Evolutionary conservation across 2,113 vertebrate genomes (phyloP).

Genomic region (Dunckerocampus dactyliophorus): DNA sequence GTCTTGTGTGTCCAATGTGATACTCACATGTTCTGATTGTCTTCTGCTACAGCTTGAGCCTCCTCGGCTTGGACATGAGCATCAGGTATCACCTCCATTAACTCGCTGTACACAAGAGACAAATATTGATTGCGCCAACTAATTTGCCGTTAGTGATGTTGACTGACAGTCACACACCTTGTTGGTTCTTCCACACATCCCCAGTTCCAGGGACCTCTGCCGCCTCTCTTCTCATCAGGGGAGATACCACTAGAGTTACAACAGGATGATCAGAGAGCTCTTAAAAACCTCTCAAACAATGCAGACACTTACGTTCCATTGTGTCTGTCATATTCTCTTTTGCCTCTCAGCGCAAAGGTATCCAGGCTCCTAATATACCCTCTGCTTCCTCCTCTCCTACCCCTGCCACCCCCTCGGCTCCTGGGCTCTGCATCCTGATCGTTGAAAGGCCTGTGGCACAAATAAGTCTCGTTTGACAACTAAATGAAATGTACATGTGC

Average conservation of each 20-base stretch:
- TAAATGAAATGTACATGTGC: background rate
- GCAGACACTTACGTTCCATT: conserved; percentile 72
- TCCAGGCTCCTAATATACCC: conserved; percentile 61
- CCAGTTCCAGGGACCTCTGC: conserved; percentile 76
- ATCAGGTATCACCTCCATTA: conserved; percentile 53
- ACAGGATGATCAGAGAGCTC: background rate
- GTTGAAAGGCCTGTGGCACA: conserved; percentile 54
- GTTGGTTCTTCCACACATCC: conserved; percentile 68
- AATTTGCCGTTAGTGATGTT: background rate
- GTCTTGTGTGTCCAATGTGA: too few relatives aligned
- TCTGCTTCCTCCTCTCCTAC: conserved; percentile 69
- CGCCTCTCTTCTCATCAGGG: conserved; percentile 74
- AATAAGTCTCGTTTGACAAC: background rate
- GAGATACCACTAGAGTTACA: conserved; percentile 64
- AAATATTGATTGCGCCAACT: background rate
- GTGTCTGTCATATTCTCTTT: conserved; percentile 79
- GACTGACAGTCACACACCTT: conserved; percentile 34
- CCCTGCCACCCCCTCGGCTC: conserved; percentile 55
- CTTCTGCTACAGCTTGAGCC: conserved; percentile 36
- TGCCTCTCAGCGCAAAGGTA: conserved; percentile 77
- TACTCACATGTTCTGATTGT: conserved; percentile 76
- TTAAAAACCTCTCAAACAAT: background rate
- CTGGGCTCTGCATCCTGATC: conserved; percentile 66
- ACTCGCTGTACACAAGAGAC: conserved; percentile 59
- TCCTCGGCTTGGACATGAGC: conserved; percentile 65